Evolutionary conservation across 2,888 invertebrate species (phyloP), one percentile per base, ranked within the genome.

Genomic region (Microplitis deprimator): DNA sequence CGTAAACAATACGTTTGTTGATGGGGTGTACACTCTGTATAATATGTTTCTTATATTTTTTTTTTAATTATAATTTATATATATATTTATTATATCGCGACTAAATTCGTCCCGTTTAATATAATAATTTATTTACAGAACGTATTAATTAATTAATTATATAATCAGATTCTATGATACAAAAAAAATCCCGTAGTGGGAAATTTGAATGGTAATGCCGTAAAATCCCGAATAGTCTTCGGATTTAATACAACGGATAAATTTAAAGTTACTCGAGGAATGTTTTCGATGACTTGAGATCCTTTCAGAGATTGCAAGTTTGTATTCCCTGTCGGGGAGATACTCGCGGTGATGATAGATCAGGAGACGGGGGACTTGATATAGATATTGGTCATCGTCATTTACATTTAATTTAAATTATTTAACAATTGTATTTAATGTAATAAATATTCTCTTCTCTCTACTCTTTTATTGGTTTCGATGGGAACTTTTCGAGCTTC

Each of bases 121-220:
- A 62, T 8, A 62, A 72, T 62, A 38, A 20, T 67, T 70, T 70
- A 62, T 72, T 59, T 72, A 72, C 71, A 72, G 71, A 72, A 62
- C 62, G 62, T 61, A 61, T 41, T 68, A 40, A 68, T 68, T 40
- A 41, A 17, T 29, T 29, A 29, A 29, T 29, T 29, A 29, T 40
- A 20, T n/a, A n/a, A 29, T 38, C 39, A 38, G n/a, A 61, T 38
- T n/a, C 60, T 29, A 29, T 59, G 8, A 60, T 61, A 61, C 62
- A 72, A 13, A 62, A 62, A 62, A 50, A 50, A 50, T 13, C 13
- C 50, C 50, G 13, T 13, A 50, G 50, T 3, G 50, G 13, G 50
- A 13, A 29, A 29, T 29, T 4, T 50, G 50, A 50, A 50, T 50
- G 50, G 50, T 50, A 50, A 50, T 50, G 50, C 13, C 50, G 29